These are phyloP conservation scores for Trididemnum miniatum DNA, from an alignment of 23 tunicate species.

Conservation along the genomic window DNA sequence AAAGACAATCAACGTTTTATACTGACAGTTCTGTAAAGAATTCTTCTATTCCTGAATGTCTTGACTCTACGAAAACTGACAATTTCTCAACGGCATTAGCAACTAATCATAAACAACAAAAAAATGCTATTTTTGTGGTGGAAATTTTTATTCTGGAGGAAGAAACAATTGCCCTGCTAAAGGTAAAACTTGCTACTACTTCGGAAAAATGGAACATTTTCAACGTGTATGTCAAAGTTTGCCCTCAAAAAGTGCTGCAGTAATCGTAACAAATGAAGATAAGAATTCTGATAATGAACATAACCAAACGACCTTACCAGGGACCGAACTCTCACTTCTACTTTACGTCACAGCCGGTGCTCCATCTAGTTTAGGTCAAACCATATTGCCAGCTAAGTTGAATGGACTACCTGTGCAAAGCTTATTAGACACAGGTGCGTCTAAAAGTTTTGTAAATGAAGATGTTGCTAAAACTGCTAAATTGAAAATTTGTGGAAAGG, in stretches of 20 bases:
- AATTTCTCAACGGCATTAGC: not conserved
- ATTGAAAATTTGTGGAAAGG: not conserved
- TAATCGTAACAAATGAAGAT: not conserved
- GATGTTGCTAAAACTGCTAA: not conserved
- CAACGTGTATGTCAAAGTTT: not conserved
- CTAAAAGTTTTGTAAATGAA: not conserved
- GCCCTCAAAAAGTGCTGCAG: not conserved
- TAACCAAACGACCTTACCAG: too few relatives aligned
- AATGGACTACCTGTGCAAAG: not conserved
- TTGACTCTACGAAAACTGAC: not conserved
- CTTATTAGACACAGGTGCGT: not conserved
- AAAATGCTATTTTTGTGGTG: not conserved
- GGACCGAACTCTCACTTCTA: not conserved
- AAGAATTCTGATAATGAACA: not conserved
- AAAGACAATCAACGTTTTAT: not conserved
- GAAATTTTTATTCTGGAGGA: not conserved
- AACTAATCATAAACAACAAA: not conserved
- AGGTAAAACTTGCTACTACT: not conserved
- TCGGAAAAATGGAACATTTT: not conserved
- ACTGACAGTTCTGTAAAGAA: not conserved
- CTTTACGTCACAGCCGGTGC: not conserved
- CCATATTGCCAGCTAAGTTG: not conserved
- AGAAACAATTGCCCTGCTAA: not conserved
- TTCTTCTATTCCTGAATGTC: not conserved
- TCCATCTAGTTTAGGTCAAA: not conserved